Evolutionary conservation across 2,888 invertebrate species (phyloP).

Genomic region (Patella caerulea): DNA sequence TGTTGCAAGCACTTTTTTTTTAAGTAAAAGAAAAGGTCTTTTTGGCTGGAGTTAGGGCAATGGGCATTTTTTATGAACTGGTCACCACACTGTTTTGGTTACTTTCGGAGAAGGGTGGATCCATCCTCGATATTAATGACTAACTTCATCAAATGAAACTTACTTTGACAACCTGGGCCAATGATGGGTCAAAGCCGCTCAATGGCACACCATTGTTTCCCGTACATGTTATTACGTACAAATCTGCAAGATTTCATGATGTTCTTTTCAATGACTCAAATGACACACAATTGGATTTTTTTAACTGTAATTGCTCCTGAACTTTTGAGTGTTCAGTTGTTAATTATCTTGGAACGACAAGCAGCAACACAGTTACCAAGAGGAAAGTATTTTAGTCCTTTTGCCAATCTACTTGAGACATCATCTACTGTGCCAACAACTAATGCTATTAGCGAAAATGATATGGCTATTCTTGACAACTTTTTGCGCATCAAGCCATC

Average conservation of each 20-base stretch:
- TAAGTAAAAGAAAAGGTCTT: not conserved
- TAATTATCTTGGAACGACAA: not conserved
- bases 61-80: not conserved
- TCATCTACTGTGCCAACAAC: not conserved
- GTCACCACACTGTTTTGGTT: not conserved
- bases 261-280: not conserved
- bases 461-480: not conserved
- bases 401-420: not conserved
- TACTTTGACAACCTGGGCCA: not conserved
- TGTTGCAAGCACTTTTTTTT: not conserved
- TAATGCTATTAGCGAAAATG: not conserved
- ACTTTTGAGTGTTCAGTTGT: not conserved
- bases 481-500: not conserved
- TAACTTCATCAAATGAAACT: not conserved
- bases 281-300: not conserved
- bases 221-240: not conserved
- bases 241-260: not conserved
- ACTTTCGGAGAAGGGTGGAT: not conserved
- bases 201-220: not conserved
- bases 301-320: not conserved
- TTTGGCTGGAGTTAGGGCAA: not conserved
- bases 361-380: not conserved
- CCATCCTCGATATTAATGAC: not conserved
- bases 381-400: not conserved
- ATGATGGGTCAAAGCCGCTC: not conserved